Evolutionary conservation across 2,888 invertebrate species (phyloP).

Genomic region (Pyrrhosoma nymphula): DNA sequence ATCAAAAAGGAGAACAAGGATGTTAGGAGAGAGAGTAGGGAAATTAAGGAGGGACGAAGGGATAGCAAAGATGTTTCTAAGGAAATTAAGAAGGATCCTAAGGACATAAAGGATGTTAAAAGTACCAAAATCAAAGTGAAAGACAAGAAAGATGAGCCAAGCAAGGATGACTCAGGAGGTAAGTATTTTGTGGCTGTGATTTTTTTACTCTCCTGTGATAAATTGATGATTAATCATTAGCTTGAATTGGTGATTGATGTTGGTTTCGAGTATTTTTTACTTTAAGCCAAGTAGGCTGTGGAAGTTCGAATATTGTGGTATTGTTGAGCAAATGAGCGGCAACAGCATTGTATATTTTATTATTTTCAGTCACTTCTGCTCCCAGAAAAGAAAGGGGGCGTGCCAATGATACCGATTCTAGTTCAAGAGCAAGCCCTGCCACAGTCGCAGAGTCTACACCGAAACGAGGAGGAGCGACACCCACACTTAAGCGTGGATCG

Average conservation of each 20-base stretch:
- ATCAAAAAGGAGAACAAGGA: slow-evolving; percentile 35
- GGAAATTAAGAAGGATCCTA: slow-evolving; percentile 52
- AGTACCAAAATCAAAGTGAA: slow-evolving; percentile 57
- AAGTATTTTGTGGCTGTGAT: neutral
- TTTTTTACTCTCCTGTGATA: neutral
- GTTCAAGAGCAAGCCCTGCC: slow-evolving; percentile 44
- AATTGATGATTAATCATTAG: neutral
- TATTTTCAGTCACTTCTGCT: neutral
- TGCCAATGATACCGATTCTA: slow-evolving; percentile 52
- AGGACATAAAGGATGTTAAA: slow-evolving; percentile 49
- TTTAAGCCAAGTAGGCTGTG: too few species aligned
- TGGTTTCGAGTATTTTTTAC: too few species aligned
- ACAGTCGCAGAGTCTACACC: slow-evolving; percentile 45
- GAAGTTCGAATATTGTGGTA: neutral
- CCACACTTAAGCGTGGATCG: slow-evolving; percentile 17
- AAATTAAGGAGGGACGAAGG: slow-evolving; percentile 52
- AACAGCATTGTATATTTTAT: neutral
- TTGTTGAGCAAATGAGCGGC: neutral
- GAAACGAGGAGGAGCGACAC: slow-evolving; percentile 43
- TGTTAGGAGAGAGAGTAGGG: slow-evolving; percentile 57
- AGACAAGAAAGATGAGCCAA: slow-evolving; percentile 62
- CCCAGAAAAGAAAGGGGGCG: slow-evolving; percentile 57
- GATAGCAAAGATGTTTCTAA: slow-evolving; percentile 48
- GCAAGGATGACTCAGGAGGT: slow-evolving; percentile 44
- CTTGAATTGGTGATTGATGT: neutral